These are phyloP conservation scores for Epizoanthus rinbou DNA, from an alignment of 92 coral and sea anemone species.

Conservation along the genomic window DNA sequence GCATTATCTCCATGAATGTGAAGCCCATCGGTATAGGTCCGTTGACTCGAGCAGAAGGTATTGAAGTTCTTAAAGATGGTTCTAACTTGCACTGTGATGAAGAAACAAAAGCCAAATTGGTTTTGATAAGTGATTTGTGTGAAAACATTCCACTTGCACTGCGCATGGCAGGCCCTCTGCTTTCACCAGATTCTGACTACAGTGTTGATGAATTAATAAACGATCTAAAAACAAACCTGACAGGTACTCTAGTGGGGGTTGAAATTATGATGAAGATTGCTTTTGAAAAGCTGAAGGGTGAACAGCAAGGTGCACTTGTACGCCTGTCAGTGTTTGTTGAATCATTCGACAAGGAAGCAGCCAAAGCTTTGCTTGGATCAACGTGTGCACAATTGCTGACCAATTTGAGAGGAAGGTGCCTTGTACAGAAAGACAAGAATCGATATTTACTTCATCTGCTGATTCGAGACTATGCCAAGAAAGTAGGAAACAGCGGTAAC, in stretches of 20 bases:
- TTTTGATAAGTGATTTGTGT: not conserved
- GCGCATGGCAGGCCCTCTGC: constrained; percentile 13
- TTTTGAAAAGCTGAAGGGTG: not conserved
- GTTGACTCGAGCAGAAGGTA: constrained; percentile 1
- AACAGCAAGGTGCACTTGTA: constrained; percentile 27
- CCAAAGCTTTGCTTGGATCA: constrained; percentile 19
- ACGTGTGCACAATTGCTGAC: not conserved
- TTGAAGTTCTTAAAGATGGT: not conserved
- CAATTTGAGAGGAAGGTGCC: constrained; percentile 21
- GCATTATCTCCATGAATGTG: not conserved
- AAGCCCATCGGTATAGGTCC: not conserved
- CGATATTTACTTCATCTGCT: constrained; percentile 14
- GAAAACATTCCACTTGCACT: constrained; percentile 16
- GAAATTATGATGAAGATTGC: constrained; percentile 15
- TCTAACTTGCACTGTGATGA: not conserved
- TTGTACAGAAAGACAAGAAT: constrained; percentile 5
- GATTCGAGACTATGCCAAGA: constrained; percentile 27
- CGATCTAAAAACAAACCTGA: not conserved
- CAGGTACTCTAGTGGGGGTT: not conserved
- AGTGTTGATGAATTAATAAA: constrained; percentile 12
- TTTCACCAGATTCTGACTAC: constrained; percentile 7
- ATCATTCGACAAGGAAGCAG: constrained; percentile 44
- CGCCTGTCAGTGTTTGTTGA: constrained; percentile 37
- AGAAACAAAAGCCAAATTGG: not conserved
- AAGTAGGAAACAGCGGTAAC: not conserved